Conservation (phyloP, 2,113 vertebrate genomes). For the Helogale parvula region DNA sequence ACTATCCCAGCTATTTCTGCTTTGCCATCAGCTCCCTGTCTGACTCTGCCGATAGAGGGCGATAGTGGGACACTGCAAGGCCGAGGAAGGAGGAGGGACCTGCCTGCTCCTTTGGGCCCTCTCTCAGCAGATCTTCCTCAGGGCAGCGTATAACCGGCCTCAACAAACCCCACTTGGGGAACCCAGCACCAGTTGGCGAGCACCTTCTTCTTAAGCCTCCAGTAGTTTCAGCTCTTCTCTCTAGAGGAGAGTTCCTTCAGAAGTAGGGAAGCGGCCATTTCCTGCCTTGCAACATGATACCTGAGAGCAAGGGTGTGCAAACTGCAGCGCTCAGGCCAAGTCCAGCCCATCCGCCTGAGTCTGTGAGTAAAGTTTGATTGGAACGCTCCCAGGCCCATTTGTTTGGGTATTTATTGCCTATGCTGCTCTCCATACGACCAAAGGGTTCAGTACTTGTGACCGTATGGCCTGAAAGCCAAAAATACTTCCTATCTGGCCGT, state of each 20-base stretch:
- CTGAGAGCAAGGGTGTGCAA: not conserved
- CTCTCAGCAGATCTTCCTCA: not conserved
- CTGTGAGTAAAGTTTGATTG: conserved; percentile 46
- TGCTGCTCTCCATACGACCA: not conserved
- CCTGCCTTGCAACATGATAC: not conserved
- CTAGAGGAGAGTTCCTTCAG: not conserved
- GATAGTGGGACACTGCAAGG: not conserved
- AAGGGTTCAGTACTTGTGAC: not conserved
- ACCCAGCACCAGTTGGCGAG: accelerated
- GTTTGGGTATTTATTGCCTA: not conserved
- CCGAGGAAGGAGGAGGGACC: not conserved
- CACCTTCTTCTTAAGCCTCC: not conserved
- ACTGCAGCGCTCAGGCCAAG: not conserved
- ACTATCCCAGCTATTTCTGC: not conserved
- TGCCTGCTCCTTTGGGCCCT: too few species aligned
- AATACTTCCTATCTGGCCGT: not conserved
- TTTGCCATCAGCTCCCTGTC: too few species aligned
- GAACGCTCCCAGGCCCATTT: not conserved
- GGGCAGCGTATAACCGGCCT: not conserved
- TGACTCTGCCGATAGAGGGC: not conserved
- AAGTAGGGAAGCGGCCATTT: not conserved
- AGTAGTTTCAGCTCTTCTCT: not conserved
- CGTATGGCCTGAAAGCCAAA: not conserved
- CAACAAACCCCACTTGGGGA: not conserved
- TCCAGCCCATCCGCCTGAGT: not conserved